Percentiles rank a stretch among this genome's conserved stretches.
These are phyloP conservation scores for Prionchulus punctatus DNA, from an alignment of 2,888 invertebrate species.

Conservation along the genomic window DNA sequence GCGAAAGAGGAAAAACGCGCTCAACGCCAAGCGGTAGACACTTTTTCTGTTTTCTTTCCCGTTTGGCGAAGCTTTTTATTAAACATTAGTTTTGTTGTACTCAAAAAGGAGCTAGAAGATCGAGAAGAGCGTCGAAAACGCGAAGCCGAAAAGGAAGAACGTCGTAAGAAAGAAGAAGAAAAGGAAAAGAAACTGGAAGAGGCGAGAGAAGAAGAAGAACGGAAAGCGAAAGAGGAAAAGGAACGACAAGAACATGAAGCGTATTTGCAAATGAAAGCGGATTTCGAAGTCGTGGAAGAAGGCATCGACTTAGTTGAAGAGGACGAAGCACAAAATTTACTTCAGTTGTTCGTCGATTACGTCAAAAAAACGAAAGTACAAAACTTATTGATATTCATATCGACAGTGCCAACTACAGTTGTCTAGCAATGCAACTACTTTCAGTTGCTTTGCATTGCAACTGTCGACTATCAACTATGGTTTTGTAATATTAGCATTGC, in stretches of 20 bases:
- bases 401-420: no score
- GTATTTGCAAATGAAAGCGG: constrained; percentile 26
- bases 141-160: constrained; percentile 21
- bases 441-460: background rate
- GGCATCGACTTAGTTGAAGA: constrained; percentile 10
- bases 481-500: no score
- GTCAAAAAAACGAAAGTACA: constrained; percentile 23
- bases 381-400: background rate
- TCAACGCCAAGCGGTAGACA: constrained; percentile 21
- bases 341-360: constrained; percentile 22
- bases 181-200: constrained; percentile 17
- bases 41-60: background rate
- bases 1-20: constrained; percentile 27
- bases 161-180: constrained; percentile 15
- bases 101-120: constrained; percentile 21
- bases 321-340: constrained; percentile 4
- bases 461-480: no score
- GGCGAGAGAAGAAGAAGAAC: constrained; percentile 18
- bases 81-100: background rate
- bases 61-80: background rate
- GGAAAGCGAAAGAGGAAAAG: constrained; percentile 23
- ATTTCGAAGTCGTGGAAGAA: constrained; percentile 22
- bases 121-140: constrained; percentile 25
- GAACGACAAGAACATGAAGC: constrained; percentile 27
- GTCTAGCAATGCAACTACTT: no score